These are phyloP conservation scores for Pocillopora damicornis DNA, from an alignment of 64 coral and sea anemone species.

Conservation along the genomic window DNA sequence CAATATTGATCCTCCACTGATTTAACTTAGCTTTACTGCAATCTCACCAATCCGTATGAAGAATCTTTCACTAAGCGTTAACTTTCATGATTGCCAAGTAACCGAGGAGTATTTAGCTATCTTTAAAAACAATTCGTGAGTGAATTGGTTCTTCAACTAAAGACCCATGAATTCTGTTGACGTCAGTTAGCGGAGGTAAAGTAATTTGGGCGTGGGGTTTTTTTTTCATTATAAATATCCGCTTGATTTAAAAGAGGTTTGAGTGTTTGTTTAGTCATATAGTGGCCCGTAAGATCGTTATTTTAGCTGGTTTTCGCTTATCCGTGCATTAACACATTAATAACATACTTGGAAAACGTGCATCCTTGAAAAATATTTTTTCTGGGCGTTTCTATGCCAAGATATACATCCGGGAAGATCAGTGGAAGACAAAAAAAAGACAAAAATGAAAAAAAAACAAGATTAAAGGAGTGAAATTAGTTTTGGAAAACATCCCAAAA, in stretches of 20 bases:
- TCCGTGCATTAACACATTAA: not conserved
- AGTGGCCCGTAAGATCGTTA: constrained; percentile 16
- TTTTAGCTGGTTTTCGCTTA: constrained; percentile 12
- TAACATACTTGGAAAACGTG: not conserved
- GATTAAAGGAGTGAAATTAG: not conserved
- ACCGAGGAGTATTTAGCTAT: too few relatives aligned
- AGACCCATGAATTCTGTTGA: too few relatives aligned
- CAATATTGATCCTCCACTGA: constrained; percentile 15
- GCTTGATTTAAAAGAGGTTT: constrained; percentile 12
- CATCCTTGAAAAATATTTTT: not conserved
- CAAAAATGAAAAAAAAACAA: not conserved
- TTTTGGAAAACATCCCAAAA: constrained; percentile 25
- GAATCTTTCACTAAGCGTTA: too few relatives aligned
- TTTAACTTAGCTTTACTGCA: not conserved
- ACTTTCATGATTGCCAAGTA: too few relatives aligned
- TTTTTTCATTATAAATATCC: constrained; percentile 20
- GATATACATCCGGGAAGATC: not conserved
- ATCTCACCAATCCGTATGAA: too few relatives aligned
- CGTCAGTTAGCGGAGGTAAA: not conserved
- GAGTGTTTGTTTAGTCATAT: constrained; percentile 41
- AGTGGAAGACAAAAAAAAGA: not conserved
- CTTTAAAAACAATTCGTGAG: too few relatives aligned
- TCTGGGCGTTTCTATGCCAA: not conserved
- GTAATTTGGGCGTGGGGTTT: not conserved
- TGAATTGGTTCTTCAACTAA: too few relatives aligned